Evolutionary conservation across 1,140 invertebrate species (phyloP), one percentile per base, ranked within the genome.

Genomic region (Drosophila oshimai): DNA sequence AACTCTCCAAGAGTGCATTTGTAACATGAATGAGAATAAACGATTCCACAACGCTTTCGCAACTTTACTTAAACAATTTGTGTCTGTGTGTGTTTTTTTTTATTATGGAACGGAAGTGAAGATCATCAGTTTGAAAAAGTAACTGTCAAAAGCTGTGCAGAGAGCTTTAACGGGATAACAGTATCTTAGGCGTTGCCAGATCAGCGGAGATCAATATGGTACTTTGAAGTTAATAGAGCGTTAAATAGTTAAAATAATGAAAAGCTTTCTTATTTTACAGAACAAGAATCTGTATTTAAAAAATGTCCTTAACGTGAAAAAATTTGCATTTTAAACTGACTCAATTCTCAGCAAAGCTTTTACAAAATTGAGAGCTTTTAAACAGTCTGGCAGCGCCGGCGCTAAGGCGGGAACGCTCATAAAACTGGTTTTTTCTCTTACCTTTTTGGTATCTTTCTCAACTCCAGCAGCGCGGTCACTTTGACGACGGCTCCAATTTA

Each of bases 1-100:
- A 70, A 71, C 68, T 70, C 68, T 71, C 42, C 64, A 71, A 71
- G 68, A 71, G 68, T 71, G 53, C 65, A 70, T 70, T 70, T 72
- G 65, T 70, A 72, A 70, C 55, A 70, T 49, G 65, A 70, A 60
- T 44, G 54, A 69, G 53, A 70, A 71, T 70, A 71, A 70, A 70
- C 65, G 22, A 68, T 62, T 68, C 47, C 49, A 71, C 65, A 72
- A 72, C 65, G 68, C 68, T 72, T 72, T 72, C 68, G 68, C 68
- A 71, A 72, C 68, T 72, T 72, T 70, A 72, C 68, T 71, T 71
- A 70, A 70, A 67, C 64, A 68, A 44, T 17, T 26, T 3, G 5
- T 1, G 17, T 2, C 17, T 18, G 17, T 6, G 6, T 54, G n/a
- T 28, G 15, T 15, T 9, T 20, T 15, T 9, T 20, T 6, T 28